phyloP scores from a whole-genome alignment of 2,797 vertebrate genomes.

The Anableps anableps region DNA sequence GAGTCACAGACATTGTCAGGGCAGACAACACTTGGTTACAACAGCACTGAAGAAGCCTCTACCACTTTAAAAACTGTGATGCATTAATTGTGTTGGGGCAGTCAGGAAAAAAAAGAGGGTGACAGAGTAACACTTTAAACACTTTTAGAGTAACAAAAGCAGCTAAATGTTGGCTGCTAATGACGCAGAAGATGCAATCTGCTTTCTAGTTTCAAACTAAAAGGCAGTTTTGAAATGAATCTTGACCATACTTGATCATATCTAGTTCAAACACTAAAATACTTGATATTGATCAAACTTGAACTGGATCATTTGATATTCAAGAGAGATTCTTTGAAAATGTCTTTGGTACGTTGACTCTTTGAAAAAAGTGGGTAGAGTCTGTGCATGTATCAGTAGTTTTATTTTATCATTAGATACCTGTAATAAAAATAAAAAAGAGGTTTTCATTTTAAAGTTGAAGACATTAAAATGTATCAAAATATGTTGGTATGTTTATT shows the following conservation, averaged over 20 bases:
- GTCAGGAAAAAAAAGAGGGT: not conserved
- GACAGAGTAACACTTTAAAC: not conserved
- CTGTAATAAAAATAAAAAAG: not conserved
- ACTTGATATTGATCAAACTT: not conserved
- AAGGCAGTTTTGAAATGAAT: not conserved
- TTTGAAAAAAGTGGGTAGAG: not conserved
- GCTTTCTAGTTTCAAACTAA: not conserved
- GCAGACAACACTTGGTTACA: no score
- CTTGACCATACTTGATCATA: not conserved
- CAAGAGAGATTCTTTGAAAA: not conserved
- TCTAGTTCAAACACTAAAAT: not conserved
- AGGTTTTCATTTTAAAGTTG: not conserved
- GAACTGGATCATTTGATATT: not conserved
- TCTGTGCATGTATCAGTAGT: not conserved
- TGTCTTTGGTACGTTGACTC: not conserved
- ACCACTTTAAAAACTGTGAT: no score
- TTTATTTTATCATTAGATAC: not conserved
- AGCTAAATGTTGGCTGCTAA: not conserved
- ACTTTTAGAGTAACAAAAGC: not conserved
- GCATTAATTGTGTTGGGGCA: no score
- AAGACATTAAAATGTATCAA: not conserved
- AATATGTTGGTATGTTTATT: no score
- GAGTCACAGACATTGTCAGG: not conserved
- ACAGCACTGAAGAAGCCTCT: no score
- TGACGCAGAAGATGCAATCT: not conserved